These are phyloP conservation scores for Triplophysa rosa DNA, from an alignment of 2,113 vertebrate genomes.

Conservation along the genomic window DNA sequence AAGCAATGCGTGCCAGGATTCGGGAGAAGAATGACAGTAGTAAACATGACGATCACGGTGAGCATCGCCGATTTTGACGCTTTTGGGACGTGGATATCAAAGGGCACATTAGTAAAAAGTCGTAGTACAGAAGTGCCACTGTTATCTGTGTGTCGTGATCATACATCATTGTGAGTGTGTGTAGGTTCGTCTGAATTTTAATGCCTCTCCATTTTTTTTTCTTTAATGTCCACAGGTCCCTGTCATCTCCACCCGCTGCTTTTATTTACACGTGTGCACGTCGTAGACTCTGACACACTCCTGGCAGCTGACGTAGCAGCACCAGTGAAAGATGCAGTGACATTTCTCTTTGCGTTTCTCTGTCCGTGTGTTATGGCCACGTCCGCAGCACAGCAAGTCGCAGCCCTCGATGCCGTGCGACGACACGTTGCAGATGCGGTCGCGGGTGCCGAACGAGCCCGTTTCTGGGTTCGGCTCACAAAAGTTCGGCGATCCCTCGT, in stretches of 20 bases:
- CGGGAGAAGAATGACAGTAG: conserved; percentile 24
- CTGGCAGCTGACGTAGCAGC: conserved; percentile 98
- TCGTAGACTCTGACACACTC: conserved; percentile 94
- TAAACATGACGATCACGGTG: conserved; percentile 42
- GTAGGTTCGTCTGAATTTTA: conserved; percentile 27
- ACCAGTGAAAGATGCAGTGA: conserved; percentile 99
- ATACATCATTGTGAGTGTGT: conserved; percentile 30
- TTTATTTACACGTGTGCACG: conserved; percentile 96
- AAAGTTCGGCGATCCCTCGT: conserved; percentile 97
- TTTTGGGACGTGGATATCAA: conserved; percentile 45
- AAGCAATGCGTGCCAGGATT: conserved; percentile 6
- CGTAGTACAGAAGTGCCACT: conserved; percentile 62
- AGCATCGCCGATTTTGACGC: conserved; percentile 29
- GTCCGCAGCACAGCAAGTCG: conserved; percentile 95
- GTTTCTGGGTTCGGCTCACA: conserved; percentile 97
- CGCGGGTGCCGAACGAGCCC: conserved; percentile 93
- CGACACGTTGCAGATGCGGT: conserved; percentile 94
- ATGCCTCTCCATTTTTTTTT: conserved; percentile 18
- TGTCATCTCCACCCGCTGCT: background rate
- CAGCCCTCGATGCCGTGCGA: conserved; percentile 98
- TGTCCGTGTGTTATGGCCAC: conserved; percentile 96
- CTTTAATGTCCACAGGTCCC: conserved; percentile 15
- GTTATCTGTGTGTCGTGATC: conserved; percentile 1
- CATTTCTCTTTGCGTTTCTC: conserved; percentile 98
- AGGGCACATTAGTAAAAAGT: conserved; percentile 45